Percentiles rank a stretch among this genome's conserved stretches.
Evolutionary conservation across 2,888 invertebrate species (phyloP).

Genomic region (Conistra vaccinii): DNA sequence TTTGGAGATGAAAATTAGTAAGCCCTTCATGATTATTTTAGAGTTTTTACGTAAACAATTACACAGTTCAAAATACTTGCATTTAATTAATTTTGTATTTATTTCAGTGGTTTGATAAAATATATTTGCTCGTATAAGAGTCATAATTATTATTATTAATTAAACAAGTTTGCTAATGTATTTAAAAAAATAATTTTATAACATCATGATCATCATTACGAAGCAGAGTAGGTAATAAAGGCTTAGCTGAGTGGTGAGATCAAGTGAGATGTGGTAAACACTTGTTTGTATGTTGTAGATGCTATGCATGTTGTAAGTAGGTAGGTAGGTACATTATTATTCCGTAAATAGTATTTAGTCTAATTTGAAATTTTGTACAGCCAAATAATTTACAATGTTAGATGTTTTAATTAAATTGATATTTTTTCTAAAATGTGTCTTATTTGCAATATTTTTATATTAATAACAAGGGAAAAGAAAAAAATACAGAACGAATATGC

Average conservation of each 20-base stretch:
- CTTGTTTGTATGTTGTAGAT: slow-evolving; percentile 3
- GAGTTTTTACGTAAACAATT: background rate
- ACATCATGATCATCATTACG: background rate
- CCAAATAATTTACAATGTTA: slow-evolving; percentile 30
- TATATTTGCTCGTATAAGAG: slow-evolving; percentile 23
- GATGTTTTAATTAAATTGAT: slow-evolving; percentile 31
- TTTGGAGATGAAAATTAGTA: background rate
- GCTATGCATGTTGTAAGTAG: slow-evolving; percentile 1
- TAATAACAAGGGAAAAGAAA: background rate
- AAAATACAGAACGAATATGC: too few species aligned
- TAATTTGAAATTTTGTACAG: slow-evolving; percentile 8
- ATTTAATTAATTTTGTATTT: slow-evolving; percentile 7
- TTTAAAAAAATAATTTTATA: background rate
- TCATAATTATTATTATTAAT: background rate
- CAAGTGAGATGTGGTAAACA: background rate
- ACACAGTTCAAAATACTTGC: background rate
- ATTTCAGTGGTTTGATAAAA: background rate
- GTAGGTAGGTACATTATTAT: background rate
- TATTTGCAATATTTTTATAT: slow-evolving; percentile 3
- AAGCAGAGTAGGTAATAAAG: background rate
- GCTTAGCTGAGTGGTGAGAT: background rate
- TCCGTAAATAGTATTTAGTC: background rate
- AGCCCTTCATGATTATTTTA: background rate
- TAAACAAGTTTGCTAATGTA: background rate
- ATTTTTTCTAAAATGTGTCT: slow-evolving; percentile 24